These are phyloP conservation scores for Phrynocephalus versicolor DNA, from an alignment of 2,113 vertebrate genomes.

Conservation along the genomic window DNA sequence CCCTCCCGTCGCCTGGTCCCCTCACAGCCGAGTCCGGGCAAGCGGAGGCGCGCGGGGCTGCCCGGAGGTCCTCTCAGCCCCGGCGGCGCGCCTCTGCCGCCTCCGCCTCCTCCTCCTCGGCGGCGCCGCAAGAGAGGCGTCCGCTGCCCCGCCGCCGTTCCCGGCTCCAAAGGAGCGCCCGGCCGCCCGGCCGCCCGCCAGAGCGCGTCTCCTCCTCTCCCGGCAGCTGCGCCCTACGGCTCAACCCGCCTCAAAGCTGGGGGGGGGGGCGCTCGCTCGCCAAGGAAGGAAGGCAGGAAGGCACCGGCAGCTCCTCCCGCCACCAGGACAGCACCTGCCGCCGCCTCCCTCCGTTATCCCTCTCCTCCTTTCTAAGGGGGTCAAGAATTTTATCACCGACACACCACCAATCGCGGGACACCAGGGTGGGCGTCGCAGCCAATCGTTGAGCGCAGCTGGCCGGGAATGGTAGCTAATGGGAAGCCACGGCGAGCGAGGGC, in stretches of 20 bases:
- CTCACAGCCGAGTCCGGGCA: neutral
- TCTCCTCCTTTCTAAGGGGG: neutral
- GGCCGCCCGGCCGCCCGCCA: no score
- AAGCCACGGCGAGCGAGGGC: neutral
- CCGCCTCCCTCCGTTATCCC: conserved; percentile 14
- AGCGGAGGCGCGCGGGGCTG: neutral
- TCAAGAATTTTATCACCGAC: neutral
- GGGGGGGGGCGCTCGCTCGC: no score
- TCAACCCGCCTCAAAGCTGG: no score
- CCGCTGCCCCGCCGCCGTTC: neutral
- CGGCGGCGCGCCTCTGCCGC: neutral
- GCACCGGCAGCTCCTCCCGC: neutral
- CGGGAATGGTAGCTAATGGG: neutral
- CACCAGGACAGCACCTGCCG: neutral
- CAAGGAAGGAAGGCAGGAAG: no score
- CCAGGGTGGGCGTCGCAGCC: neutral
- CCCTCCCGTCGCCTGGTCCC: neutral
- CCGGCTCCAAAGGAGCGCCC: no score
- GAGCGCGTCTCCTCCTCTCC: no score
- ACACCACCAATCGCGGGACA: neutral
- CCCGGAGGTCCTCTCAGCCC: neutral
- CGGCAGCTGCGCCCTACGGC: no score
- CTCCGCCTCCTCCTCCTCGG: neutral
- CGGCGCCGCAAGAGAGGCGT: neutral
- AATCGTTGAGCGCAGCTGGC: conserved; percentile 6